Evolutionary conservation across 2,888 invertebrate genomes (phyloP).

Genomic region (Hololepta plana): DNA sequence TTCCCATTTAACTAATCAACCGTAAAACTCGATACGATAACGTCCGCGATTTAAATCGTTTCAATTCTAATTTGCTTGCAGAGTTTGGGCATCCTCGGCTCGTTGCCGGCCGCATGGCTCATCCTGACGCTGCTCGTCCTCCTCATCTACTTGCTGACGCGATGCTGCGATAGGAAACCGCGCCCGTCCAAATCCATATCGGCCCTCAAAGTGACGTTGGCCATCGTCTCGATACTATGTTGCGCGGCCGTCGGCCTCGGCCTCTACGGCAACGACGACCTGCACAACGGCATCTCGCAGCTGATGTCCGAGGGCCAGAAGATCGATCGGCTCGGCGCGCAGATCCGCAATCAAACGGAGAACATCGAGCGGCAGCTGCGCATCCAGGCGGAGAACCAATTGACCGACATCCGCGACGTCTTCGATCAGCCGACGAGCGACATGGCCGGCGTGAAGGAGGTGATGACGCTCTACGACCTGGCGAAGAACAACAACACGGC

Average conservation of each 20-base stretch:
- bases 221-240: constrained; percentile 69
- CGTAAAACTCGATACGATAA: too few relatives aligned
- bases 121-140: constrained; percentile 78
- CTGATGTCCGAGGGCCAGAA: constrained; percentile 63
- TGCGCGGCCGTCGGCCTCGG: constrained; percentile 82
- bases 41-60: too few relatives aligned
- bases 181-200: constrained; percentile 76
- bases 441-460: constrained; percentile 52
- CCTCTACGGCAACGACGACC: constrained; percentile 86
- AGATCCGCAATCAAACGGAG: constrained; percentile 67
- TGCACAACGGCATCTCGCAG: constrained; percentile 76
- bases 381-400: constrained; percentile 34
- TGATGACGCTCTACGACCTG: constrained; percentile 49
- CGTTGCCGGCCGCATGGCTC: constrained; percentile 85
- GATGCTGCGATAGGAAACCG: constrained; percentile 90
- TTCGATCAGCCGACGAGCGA: constrained; percentile 62
- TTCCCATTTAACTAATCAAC: too few relatives aligned
- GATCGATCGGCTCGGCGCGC: constrained; percentile 61
- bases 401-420: constrained; percentile 55
- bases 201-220: constrained; percentile 64
- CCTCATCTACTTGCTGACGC: constrained; percentile 79
- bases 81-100: constrained; percentile 85
- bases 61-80: too few relatives aligned
- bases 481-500: constrained; percentile 57
- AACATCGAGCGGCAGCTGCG: constrained; percentile 55